These are phyloP conservation scores for Hippocampus mohnikei DNA, from an alignment of 2,113 vertebrate genomes.

Conservation along the genomic window DNA sequence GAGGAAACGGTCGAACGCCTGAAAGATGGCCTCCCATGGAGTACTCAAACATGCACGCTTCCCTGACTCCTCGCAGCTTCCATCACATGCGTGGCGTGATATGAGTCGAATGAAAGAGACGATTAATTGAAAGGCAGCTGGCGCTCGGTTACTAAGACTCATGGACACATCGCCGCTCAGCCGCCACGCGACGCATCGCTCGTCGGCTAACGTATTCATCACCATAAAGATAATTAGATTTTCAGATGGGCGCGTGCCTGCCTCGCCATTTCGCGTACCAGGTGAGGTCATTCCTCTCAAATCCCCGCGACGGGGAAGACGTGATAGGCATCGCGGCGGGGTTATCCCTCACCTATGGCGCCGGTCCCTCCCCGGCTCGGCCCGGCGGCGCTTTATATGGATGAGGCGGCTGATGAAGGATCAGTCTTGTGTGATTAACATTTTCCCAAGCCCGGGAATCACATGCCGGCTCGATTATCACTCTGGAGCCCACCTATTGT, in stretches of 20 bases:
- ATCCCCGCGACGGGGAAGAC: constrained; percentile 17
- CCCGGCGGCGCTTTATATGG: constrained; percentile 52
- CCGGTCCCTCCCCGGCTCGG: constrained; percentile 19
- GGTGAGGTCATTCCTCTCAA: constrained; percentile 47
- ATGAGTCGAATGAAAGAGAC: constrained; percentile 51
- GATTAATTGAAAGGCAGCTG: constrained; percentile 47
- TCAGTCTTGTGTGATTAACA: constrained; percentile 60
- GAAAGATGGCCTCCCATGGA: background rate
- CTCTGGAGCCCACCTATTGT: constrained; percentile 60
- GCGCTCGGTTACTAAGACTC: constrained; percentile 31
- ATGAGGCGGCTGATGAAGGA: constrained; percentile 55
- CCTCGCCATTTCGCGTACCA: constrained; percentile 40
- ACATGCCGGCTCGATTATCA: constrained; percentile 60
- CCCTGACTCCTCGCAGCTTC: constrained; percentile 21
- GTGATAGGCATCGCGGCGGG: background rate
- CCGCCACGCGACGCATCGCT: constrained; percentile 53
- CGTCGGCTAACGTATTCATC: constrained; percentile 63
- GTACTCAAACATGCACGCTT: constrained; percentile 25
- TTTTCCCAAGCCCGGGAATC: constrained; percentile 45
- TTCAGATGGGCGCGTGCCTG: constrained; percentile 31
- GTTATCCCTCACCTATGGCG: constrained; percentile 34
- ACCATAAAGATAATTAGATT: constrained; percentile 63
- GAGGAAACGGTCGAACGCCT: background rate
- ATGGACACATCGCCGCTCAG: constrained; percentile 25
- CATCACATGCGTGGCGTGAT: constrained; percentile 36